Evolutionary conservation across 2,888 invertebrate genomes (phyloP).

Genomic region (Lacanobia oleracea): DNA sequence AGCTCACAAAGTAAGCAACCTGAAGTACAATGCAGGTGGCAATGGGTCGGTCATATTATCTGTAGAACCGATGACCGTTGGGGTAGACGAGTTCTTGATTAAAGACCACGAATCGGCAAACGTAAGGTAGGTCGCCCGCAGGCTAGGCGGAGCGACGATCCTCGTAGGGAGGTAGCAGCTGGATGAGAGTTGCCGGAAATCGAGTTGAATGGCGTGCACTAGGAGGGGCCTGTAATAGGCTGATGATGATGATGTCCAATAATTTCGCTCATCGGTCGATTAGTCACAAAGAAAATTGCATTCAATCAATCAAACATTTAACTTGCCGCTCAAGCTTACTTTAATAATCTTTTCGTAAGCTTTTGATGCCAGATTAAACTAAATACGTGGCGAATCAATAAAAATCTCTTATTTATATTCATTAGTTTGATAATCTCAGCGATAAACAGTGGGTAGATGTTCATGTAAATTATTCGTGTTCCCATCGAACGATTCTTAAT

Average conservation of each 20-base stretch:
- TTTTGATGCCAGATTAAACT: conserved; percentile 18
- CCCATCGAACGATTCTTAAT: conserved; percentile 33
- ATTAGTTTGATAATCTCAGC: conserved; percentile 44
- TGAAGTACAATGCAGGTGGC: too few species aligned
- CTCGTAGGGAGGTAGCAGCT: too few species aligned
- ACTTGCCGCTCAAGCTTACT: not conserved
- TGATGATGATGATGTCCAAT: not conserved
- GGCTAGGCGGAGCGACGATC: too few species aligned
- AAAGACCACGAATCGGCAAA: too few species aligned
- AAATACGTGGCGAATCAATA: conserved; percentile 17
- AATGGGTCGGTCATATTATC: too few species aligned
- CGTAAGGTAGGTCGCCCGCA: too few species aligned
- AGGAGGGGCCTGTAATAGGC: too few species aligned
- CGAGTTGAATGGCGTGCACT: too few species aligned
- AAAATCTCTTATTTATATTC: conserved; percentile 42
- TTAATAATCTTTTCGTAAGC: conserved; percentile 25
- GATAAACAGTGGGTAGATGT: conserved; percentile 44
- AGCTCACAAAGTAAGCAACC: too few species aligned
- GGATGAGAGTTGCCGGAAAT: too few species aligned
- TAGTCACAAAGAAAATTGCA: not conserved
- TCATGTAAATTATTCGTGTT: conserved; percentile 47
- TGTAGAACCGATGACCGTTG: too few species aligned
- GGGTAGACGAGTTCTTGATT: too few species aligned
- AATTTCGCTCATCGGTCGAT: not conserved
- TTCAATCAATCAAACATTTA: not conserved